These are phyloP conservation scores for Stenodera caucasica DNA, from an alignment of 2,888 invertebrate genomes.

Conservation along the genomic window DNA sequence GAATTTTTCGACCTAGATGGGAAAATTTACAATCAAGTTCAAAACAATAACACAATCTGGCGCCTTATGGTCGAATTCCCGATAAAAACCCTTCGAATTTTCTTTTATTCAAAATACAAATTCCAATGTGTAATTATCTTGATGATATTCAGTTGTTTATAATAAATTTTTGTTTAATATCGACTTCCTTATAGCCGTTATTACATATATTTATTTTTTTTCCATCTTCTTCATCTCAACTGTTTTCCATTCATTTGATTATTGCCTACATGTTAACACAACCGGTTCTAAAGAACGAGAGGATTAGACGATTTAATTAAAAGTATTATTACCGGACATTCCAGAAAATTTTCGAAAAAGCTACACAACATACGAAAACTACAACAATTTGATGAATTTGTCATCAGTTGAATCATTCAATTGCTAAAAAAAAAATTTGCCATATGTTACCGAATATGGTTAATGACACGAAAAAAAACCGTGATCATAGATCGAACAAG, in stretches of 20 bases:
- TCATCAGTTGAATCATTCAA: too few relatives aligned
- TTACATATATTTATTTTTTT: not conserved
- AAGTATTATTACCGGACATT: not conserved
- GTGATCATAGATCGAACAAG: not conserved
- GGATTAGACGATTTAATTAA: conserved; percentile 5
- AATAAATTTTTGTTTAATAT: not conserved
- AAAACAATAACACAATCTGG: not conserved
- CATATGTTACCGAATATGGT: not conserved
- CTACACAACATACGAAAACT: too few relatives aligned
- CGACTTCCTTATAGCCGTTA: conserved; percentile 5
- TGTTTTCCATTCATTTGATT: conserved; percentile 5
- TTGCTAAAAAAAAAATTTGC: not conserved
- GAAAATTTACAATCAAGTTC: not conserved
- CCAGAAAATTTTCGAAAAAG: not conserved
- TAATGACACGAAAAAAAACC: not conserved
- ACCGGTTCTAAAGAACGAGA: conserved; percentile 6
- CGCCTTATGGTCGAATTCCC: not conserved
- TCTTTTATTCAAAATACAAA: too few relatives aligned
- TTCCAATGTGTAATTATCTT: not conserved
- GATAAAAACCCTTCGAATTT: too few relatives aligned
- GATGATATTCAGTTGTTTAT: not conserved
- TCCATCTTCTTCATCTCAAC: not conserved
- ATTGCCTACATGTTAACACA: conserved; percentile 1
- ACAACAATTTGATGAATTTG: too few relatives aligned
- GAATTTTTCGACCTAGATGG: not conserved